These are phyloP conservation scores for Trachurus trachurus DNA, from an alignment of 2,797 vertebrate species.

Conservation along the genomic window DNA sequence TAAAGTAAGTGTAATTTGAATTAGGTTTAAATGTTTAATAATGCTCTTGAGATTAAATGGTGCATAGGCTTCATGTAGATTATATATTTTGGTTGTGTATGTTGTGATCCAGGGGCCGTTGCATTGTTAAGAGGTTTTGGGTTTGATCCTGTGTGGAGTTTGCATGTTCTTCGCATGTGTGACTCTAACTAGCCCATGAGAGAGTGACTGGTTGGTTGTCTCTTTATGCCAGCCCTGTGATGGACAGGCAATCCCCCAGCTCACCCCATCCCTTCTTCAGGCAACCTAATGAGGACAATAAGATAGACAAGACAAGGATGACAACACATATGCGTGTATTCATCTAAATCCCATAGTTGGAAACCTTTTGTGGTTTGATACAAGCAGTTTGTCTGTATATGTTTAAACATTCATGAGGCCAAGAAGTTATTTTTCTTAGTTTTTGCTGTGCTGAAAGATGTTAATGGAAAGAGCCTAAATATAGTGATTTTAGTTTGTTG, in stretches of 20 bases:
- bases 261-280: too few species aligned
- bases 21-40: neutral
- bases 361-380: neutral
- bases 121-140: too few species aligned
- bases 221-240: too few species aligned
- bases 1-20: neutral
- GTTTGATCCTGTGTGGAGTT: too few species aligned
- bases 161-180: too few species aligned
- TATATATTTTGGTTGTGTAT: neutral
- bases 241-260: too few species aligned
- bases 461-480: neutral
- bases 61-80: neutral
- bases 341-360: slow-evolving; percentile 1
- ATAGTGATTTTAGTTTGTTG: neutral
- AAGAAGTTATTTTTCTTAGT: neutral
- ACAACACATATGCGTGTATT: slow-evolving; percentile 4
- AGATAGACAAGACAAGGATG: too few species aligned
- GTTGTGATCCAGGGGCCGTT: neutral
- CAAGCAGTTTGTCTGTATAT: slow-evolving; percentile 2
- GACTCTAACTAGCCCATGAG: too few species aligned
- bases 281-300: too few species aligned
- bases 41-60: neutral
- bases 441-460: neutral
- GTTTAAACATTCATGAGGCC: slow-evolving; percentile 24
- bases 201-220: too few species aligned